Evolutionary conservation across 2,888 invertebrate species (phyloP).

Genomic region (Eueremaeus valkanovi): DNA sequence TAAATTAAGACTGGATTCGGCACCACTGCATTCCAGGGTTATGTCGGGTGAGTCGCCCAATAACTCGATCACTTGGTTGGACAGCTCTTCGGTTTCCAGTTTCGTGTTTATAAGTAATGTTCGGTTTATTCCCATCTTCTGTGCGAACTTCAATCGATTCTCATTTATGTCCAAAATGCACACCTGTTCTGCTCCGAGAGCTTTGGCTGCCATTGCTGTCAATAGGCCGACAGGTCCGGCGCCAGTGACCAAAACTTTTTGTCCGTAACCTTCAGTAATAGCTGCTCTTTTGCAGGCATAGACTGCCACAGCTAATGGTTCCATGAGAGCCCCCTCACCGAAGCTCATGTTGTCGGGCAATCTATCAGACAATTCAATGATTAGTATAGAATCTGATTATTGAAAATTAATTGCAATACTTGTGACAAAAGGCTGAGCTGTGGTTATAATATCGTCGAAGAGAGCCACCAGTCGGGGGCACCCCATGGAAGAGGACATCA

Average conservation of each 20-base stretch:
- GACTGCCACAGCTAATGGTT: conserved; percentile 88
- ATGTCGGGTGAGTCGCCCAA: conserved; percentile 49
- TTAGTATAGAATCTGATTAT: neutral
- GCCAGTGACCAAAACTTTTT: conserved; percentile 53
- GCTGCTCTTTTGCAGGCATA: conserved; percentile 84
- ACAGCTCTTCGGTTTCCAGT: conserved; percentile 41
- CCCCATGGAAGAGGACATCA: conserved; percentile 58
- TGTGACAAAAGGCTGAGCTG: conserved; percentile 57
- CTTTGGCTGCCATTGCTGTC: conserved; percentile 50
- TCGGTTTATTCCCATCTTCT: conserved; percentile 52
- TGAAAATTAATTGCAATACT: conserved; percentile 50
- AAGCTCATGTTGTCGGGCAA: conserved; percentile 81
- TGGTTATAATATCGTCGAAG: conserved; percentile 55
- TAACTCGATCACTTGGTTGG: conserved; percentile 27
- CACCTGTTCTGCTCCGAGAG: conserved; percentile 50
- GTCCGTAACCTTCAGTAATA: conserved; percentile 57
- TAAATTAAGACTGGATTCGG: conserved; percentile 51
- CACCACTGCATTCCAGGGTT: conserved; percentile 54
- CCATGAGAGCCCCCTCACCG: conserved; percentile 89
- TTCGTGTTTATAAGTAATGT: conserved; percentile 50
- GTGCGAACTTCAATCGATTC: conserved; percentile 52
- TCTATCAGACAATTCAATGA: conserved; percentile 57
- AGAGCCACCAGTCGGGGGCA: conserved; percentile 57
- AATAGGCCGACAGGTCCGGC: conserved; percentile 52
- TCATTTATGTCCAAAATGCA: conserved; percentile 50